Evolutionary conservation across 2,888 invertebrate genomes (phyloP).

Genomic region (Capitulum mitella): DNA sequence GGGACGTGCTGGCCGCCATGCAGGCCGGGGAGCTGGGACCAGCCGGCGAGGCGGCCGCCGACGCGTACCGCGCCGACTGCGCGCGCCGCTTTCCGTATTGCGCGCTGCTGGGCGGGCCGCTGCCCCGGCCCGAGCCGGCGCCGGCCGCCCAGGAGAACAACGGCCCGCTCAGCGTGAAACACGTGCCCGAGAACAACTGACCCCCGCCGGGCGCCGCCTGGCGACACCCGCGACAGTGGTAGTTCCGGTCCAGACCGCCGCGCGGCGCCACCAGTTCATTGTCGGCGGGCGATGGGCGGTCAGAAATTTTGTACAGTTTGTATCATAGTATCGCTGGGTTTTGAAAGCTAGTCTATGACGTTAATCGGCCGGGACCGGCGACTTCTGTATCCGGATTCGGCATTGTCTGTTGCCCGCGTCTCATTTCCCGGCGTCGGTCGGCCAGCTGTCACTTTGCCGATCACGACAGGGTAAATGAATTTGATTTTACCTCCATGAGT

Average conservation of each 20-base stretch:
- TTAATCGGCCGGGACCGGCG: neutral
- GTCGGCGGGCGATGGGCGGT: neutral
- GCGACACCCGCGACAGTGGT: neutral
- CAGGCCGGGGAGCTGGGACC: slow-evolving; percentile 71
- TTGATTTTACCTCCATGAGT: neutral
- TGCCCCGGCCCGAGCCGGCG: neutral
- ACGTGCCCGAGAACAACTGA: neutral
- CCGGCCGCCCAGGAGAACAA: neutral
- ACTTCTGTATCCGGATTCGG: neutral
- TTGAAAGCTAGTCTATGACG: slow-evolving; percentile 23
- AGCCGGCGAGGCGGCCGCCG: slow-evolving; percentile 57
- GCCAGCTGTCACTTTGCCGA: too few species aligned
- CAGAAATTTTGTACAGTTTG: slow-evolving; percentile 21
- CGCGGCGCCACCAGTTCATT: neutral
- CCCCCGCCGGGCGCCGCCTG: neutral
- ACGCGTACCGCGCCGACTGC: slow-evolving; percentile 64
- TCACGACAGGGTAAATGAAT: neutral
- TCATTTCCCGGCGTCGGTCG: neutral
- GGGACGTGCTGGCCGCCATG: slow-evolving; percentile 67
- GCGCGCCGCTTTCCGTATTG: slow-evolving; percentile 63
- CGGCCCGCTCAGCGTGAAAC: slow-evolving; percentile 1
- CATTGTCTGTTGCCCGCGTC: neutral
- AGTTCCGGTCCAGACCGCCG: neutral
- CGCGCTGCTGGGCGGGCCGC: slow-evolving; percentile 7
- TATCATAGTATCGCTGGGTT: slow-evolving; percentile 24